Evolutionary conservation across 2,113 vertebrate genomes (phyloP).

Genomic region (Coregonus clupeaformis): DNA sequence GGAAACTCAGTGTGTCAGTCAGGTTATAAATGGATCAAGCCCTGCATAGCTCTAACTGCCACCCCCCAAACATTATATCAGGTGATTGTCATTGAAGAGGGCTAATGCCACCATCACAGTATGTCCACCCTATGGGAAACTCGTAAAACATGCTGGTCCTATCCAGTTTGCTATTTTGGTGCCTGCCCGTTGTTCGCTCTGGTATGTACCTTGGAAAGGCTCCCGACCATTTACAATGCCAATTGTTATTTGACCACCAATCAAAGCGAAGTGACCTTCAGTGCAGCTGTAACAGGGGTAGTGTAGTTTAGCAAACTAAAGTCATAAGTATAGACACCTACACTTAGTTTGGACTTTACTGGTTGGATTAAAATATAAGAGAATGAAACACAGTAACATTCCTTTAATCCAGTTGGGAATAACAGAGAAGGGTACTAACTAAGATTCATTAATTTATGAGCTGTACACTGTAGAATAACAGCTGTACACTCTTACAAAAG

Average conservation of each 20-base stretch:
- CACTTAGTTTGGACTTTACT: background rate
- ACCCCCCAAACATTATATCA: slow-evolving; percentile 38
- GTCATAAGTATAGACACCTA: slow-evolving; percentile 2
- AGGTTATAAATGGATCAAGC: slow-evolving; percentile 51
- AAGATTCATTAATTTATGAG: background rate
- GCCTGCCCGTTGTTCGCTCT: slow-evolving; percentile 52
- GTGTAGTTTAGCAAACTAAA: slow-evolving; percentile 21
- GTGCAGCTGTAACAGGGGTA: slow-evolving; percentile 44
- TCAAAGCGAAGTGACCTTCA: slow-evolving; percentile 63
- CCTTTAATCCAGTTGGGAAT: background rate
- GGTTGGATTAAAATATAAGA: background rate
- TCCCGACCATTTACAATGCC: slow-evolving; percentile 57
- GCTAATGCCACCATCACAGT: slow-evolving; percentile 43
- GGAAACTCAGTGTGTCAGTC: slow-evolving; percentile 40
- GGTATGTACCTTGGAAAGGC: slow-evolving; percentile 59
- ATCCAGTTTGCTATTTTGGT: slow-evolving; percentile 70
- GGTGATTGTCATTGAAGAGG: slow-evolving; percentile 48
- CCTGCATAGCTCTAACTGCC: slow-evolving; percentile 12
- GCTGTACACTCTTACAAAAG: background rate
- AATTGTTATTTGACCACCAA: slow-evolving; percentile 55
- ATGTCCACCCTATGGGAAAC: slow-evolving; percentile 27
- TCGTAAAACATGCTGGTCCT: slow-evolving; percentile 52
- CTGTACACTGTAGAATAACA: background rate
- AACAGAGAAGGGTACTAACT: background rate
- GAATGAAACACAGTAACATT: background rate